Base-by-base conservation (phyloP, 2,113 vertebrate genomes). In the Podarcis raffonei region DNA sequence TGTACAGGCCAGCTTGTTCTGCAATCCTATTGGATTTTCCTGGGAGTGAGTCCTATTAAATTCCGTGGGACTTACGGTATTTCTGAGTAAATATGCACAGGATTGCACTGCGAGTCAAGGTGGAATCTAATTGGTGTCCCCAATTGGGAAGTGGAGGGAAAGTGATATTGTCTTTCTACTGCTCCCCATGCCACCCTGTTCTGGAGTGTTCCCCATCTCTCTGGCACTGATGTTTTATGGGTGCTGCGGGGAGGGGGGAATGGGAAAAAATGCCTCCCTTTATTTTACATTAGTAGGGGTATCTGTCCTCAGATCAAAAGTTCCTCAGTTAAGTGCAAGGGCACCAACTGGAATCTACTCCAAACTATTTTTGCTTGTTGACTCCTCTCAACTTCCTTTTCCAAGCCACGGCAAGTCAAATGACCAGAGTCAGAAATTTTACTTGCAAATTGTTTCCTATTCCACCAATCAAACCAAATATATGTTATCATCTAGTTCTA, bases 381-480 rank as follows among this genome's bases (percentile, higher is more conserved):
- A 5, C 87, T 59, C 16, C 86, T 32, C 8, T 37, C 91, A 84
- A 23, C 65, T 66, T 93, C 82, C 84, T 84, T 81, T 87, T 91
- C 62, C 37, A 6, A 90, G 81, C 3, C 81, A 20, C 89, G 91
- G 37, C 83, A 91, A 84, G 6, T 91, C 91, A 94, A 92, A 91
- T 89, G 91, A 91, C 88, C 92, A 89, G 94, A 93, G 92, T 95
- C 94, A 95, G 92, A 90, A 95, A 95, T 94, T 96, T 96, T 94
- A 95, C 95, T 95, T 96, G 94, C 91, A 96, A 88, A 95, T 96
- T 97, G 96, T 96, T 96, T 94, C 89, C 90, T 96, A 89, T 94
- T 95, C 92, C 95, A 96, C 92, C 95, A 94, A 94, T 96, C 93
- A 94, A 4, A 93, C 59, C 88, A 72, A 77, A 80, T 83, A 0